Base-by-base conservation (phyloP, 2,113 vertebrate species). In the Ceratotherium simum region DNA sequence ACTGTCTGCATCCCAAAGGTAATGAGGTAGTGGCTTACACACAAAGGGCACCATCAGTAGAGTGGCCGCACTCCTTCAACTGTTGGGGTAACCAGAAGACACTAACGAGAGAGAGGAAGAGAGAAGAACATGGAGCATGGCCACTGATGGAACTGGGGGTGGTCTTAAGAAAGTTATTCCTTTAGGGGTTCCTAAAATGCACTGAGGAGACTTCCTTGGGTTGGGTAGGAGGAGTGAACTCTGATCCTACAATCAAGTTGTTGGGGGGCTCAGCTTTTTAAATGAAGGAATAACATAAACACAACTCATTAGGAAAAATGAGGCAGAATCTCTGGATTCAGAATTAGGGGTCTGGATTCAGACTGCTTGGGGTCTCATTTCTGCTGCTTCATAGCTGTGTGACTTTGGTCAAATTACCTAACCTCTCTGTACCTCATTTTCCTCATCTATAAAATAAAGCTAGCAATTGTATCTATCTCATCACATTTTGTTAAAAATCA, bases 371-470 rank as follows among this genome's bases (percentile, higher is more conserved):
- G 17, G 2, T 20, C 14, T 76, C 65, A 4, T 14, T 48, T 39
- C 51, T 46, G 36, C 33, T 79, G 27, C n/a, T 56, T 23, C 18
- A 25, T 3, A 84, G 31, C 58, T 72, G 8, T 29, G 23, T 33
- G 67, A 82, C 31, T 36, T 48, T n/a, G 56, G 25, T 60, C 56
- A 83, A 83, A 46, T 29, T 1, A 78, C 29, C 23, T 79, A 5
- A 67, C 20, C 25, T 69, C 75, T 60, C 48, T 27, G 16, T 21
- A 39, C 21, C 6, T 36, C 17, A 48, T 48, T 91, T 92, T 78
- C 67, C 10, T 90, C 42, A 72, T 31, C 76, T 84, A 5, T 93
- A 88, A 84, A 88, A 73, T 75, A 70, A 79, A 79, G n/a, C 33
- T 23, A 92, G 76, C 27, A 70, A 12, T 14, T 20, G 14, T 39